Conservation (phyloP, 1,140 invertebrate genomes). For the Elymnias hypermnestra region DNA sequence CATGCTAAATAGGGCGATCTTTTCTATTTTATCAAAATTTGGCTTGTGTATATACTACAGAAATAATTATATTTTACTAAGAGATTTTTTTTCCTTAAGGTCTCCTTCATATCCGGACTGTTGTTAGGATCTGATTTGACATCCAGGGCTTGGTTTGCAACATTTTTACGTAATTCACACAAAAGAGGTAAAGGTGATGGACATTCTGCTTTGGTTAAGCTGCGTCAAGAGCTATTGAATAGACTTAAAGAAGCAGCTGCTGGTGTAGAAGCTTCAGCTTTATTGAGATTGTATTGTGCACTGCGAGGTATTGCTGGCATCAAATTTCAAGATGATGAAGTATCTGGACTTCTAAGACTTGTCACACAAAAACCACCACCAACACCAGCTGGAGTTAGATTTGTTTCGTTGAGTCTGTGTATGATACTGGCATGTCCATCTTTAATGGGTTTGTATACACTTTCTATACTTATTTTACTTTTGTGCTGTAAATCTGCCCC, state of each 20-base stretch:
- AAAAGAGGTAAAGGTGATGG: conserved; percentile 88
- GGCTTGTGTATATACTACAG: too few relatives aligned
- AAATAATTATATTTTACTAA: too few relatives aligned
- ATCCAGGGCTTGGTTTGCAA: conserved; percentile 93
- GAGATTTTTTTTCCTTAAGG: conserved; percentile 47
- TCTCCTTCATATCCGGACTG: conserved; percentile 94
- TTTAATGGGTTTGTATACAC: conserved; percentile 78
- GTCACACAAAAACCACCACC: conserved; percentile 94
- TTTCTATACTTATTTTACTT: conserved; percentile 2
- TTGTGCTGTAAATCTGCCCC: too few relatives aligned
- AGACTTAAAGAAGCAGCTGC: conserved; percentile 70
- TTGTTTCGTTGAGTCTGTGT: conserved; percentile 94
- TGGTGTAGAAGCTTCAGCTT: conserved; percentile 62
- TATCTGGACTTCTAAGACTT: conserved; percentile 87
- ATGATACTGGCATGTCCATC: conserved; percentile 97
- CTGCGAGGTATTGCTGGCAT: conserved; percentile 93
- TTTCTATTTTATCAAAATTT: too few relatives aligned
- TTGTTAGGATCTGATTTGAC: conserved; percentile 93
- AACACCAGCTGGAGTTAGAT: conserved; percentile 91
- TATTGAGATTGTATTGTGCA: conserved; percentile 89
- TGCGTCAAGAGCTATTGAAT: conserved; percentile 88
- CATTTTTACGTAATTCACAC: conserved; percentile 93
- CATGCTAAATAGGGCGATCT: too few relatives aligned
- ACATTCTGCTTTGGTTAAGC: conserved; percentile 82
- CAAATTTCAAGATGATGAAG: conserved; percentile 95